A percentile compares a stretch with the other conserved stretches of the same genome.
These are phyloP conservation scores for Miniopterus natalensis DNA, from an alignment of 2,113 vertebrate species.

Conservation along the genomic window DNA sequence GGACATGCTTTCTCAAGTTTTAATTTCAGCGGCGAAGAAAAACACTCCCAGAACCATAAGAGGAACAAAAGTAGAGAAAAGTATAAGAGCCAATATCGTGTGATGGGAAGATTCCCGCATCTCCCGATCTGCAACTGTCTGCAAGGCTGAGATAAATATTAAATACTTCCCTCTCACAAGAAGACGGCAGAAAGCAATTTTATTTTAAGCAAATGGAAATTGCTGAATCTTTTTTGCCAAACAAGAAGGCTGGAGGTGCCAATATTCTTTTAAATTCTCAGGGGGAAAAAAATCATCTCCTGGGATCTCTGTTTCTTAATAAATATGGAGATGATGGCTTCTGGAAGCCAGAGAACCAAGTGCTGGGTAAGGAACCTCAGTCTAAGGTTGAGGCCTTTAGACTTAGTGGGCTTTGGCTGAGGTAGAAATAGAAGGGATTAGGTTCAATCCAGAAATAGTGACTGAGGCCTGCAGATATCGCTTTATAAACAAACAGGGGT, in stretches of 20 bases:
- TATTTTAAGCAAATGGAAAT: conserved; percentile 60
- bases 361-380: background rate
- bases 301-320: background rate
- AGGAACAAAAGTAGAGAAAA: background rate
- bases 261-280: conserved; percentile 24
- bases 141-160: conserved; percentile 68
- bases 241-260: background rate
- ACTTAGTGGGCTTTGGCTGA: background rate
- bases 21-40: conserved; percentile 20
- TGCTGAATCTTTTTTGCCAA: conserved; percentile 30
- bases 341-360: background rate
- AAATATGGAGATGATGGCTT: background rate
- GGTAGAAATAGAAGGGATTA: background rate
- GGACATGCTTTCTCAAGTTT: conserved; percentile 31
- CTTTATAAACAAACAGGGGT: background rate
- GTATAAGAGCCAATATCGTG: background rate
- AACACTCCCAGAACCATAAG: background rate
- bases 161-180: conserved; percentile 55
- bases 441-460: background rate
- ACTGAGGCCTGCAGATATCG: background rate
- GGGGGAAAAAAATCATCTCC: conserved; percentile 43
- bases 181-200: conserved; percentile 67
- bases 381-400: background rate
- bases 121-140: conserved; percentile 63
- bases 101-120: background rate